phyloP scores from a whole-genome alignment of 2,888 invertebrate species.

The Eupithecia inturbata region DNA sequence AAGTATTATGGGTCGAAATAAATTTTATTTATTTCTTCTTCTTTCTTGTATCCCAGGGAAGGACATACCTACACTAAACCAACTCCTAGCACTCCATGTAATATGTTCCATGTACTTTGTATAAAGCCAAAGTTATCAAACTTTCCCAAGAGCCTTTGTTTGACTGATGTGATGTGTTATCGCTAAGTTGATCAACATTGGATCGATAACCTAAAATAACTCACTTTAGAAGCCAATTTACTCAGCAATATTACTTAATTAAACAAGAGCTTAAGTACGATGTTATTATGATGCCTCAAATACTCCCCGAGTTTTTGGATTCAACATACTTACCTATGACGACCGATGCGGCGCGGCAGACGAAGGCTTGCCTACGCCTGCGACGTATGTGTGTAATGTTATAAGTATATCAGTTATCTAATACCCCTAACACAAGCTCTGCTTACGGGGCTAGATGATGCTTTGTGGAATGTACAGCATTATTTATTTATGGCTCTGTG shows the following conservation, averaged over 20 bases:
- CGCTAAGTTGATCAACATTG: slow-evolving; percentile 18
- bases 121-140: background rate
- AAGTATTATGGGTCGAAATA: too few species aligned
- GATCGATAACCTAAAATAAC: slow-evolving; percentile 11
- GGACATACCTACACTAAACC: background rate
- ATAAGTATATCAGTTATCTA: too few species aligned
- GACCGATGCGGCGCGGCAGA: too few species aligned
- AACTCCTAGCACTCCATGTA: background rate
- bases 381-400: too few species aligned
- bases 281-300: background rate
- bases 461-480: too few species aligned
- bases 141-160: slow-evolving; percentile 6
- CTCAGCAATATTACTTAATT: background rate
- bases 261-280: background rate
- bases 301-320: background rate
- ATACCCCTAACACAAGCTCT: too few species aligned
- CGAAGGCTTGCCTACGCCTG: too few species aligned
- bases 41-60: too few species aligned
- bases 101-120: background rate
- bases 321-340: background rate
- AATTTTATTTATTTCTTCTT: too few species aligned
- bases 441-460: too few species aligned
- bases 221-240: background rate
- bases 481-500: too few species aligned
- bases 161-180: background rate